Conservation (phyloP, 2,797 vertebrate species). For the Ctenopoma kingsleyae region DNA sequence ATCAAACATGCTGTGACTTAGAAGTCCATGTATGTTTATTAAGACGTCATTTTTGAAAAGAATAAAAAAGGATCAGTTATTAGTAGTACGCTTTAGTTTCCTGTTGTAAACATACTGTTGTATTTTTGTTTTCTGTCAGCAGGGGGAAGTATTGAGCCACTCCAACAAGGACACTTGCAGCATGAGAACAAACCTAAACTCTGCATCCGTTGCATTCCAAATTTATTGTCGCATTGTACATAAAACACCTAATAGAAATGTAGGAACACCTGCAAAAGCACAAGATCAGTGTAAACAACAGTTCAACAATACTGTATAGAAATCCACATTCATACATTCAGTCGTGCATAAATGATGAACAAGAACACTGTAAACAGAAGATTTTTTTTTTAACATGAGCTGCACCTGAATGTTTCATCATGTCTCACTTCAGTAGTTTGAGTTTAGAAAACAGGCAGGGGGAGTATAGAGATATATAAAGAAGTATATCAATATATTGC, state of each 20-base stretch:
- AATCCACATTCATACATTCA: slow-evolving; percentile 72
- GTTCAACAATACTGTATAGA: slow-evolving; percentile 58
- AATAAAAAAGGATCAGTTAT: no score
- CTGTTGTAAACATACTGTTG: background rate
- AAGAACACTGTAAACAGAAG: slow-evolving; percentile 47
- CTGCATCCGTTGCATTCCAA: slow-evolving; percentile 70
- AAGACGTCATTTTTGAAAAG: no score
- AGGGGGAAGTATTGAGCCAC: slow-evolving; percentile 28
- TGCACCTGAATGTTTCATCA: slow-evolving; percentile 36
- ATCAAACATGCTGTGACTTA: no score
- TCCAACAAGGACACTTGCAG: background rate
- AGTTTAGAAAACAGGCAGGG: slow-evolving; percentile 68
- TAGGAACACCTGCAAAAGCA: slow-evolving; percentile 63
- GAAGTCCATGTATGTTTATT: no score
- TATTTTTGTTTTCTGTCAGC: background rate
- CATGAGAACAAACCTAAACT: background rate
- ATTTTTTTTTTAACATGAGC: slow-evolving; percentile 4
- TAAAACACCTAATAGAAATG: slow-evolving; percentile 81
- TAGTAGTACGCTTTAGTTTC: background rate
- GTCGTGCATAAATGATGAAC: slow-evolving; percentile 75
- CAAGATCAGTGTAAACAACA: slow-evolving; percentile 66
- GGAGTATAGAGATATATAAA: slow-evolving; percentile 56
- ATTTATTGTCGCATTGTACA: slow-evolving; percentile 81
- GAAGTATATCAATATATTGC: slow-evolving; percentile 70
- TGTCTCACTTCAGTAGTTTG: slow-evolving; percentile 35